Conservation (phyloP, 1,140 invertebrate species). For the Drosophila bocki region DNA sequence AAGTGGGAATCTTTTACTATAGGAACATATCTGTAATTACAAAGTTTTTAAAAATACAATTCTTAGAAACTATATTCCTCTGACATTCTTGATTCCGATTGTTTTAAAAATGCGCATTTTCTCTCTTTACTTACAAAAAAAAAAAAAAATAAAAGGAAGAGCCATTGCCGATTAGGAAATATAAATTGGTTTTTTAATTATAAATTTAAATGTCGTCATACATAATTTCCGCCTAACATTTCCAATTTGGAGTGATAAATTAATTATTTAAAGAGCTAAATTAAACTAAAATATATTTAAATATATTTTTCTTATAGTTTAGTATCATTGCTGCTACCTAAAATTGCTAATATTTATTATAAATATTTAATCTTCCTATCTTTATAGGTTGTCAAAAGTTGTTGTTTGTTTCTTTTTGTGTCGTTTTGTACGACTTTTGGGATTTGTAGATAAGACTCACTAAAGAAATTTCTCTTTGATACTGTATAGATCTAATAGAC, state of each 20-base stretch:
- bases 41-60: not conserved
- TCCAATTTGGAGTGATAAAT: not conserved
- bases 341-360: not conserved
- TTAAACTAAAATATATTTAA: not conserved
- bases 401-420: not conserved
- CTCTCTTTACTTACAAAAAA: not conserved
- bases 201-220: not conserved
- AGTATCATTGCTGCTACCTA: no score
- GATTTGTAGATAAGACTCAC: not conserved
- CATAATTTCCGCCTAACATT: not conserved
- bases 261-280: not conserved
- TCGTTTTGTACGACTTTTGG: not conserved
- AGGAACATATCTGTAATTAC: not conserved
- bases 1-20: not conserved
- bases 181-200: not conserved
- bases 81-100: no score
- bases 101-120: not conserved
- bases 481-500: no score
- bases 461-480: not conserved
- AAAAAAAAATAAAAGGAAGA: not conserved
- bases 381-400: not conserved
- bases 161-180: not conserved
- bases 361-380: constrained; percentile 4
- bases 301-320: not conserved
- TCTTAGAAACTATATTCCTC: no score